Conservation (phyloP, 2,113 vertebrate genomes). For the Centrocercus urophasianus region DNA sequence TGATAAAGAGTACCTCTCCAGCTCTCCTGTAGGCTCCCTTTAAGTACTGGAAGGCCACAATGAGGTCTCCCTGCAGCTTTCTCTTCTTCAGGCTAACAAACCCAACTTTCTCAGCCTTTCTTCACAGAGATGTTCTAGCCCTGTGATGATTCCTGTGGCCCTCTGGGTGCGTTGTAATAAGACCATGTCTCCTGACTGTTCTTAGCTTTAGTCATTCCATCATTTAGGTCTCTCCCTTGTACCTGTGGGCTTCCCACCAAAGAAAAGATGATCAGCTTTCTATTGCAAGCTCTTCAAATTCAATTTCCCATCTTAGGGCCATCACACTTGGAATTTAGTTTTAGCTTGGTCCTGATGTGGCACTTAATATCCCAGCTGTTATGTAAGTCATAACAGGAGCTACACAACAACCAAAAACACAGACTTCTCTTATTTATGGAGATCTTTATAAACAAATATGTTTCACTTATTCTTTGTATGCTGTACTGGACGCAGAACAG, state of each 20-base stretch:
- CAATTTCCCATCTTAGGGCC: background rate
- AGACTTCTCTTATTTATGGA: background rate
- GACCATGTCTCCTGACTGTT: background rate
- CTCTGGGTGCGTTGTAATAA: background rate
- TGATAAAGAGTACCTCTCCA: too few species aligned
- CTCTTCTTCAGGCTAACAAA: background rate
- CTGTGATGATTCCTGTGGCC: background rate
- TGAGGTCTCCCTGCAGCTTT: background rate
- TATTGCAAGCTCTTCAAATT: background rate
- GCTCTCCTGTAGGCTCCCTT: background rate
- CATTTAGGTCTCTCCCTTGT: background rate
- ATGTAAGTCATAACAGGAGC: background rate
- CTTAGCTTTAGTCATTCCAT: background rate
- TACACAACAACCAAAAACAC: background rate
- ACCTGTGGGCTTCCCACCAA: background rate
- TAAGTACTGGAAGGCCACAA: background rate
- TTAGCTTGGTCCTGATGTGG: background rate
- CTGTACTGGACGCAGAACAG: background rate
- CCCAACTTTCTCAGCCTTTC: background rate
- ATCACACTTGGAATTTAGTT: background rate
- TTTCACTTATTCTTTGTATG: background rate
- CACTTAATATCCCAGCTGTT: background rate
- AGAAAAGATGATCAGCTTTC: background rate
- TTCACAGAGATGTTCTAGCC: background rate
- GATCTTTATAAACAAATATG: background rate